Evolutionary conservation across 2,888 invertebrate genomes (phyloP).

Genomic region (Therioaphis trifolii): DNA sequence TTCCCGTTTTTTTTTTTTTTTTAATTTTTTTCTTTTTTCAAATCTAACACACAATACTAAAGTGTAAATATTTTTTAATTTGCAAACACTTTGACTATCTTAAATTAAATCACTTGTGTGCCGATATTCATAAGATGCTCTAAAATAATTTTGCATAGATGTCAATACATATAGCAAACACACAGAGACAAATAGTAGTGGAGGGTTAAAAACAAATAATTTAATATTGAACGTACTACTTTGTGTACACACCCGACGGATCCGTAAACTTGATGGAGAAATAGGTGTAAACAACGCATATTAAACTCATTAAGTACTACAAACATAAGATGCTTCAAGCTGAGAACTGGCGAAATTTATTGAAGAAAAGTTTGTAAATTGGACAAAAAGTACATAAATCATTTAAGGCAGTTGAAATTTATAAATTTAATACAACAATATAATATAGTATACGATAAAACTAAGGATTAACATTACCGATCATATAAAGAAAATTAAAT

Average conservation of each 20-base stretch:
- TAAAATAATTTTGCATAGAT: neutral
- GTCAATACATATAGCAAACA: slow-evolving; percentile 3
- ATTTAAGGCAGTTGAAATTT: neutral
- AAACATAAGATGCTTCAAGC: slow-evolving; percentile 49
- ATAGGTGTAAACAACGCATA: slow-evolving; percentile 60
- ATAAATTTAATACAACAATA: too few relatives aligned
- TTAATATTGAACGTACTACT: slow-evolving; percentile 41
- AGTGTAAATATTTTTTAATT: too few relatives aligned
- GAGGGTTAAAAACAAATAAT: slow-evolving; percentile 54
- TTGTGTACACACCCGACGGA: slow-evolving; percentile 32
- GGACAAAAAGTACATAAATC: slow-evolving; percentile 1
- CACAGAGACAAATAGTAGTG: neutral
- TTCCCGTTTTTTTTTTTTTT: too few relatives aligned
- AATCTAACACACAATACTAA: too few relatives aligned
- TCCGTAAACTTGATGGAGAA: slow-evolving; percentile 47
- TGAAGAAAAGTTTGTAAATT: neutral
- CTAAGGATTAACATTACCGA: too few relatives aligned
- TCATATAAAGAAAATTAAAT: too few relatives aligned
- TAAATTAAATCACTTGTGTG: too few relatives aligned
- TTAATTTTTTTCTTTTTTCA: too few relatives aligned
- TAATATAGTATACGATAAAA: too few relatives aligned
- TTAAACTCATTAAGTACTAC: slow-evolving; percentile 58
- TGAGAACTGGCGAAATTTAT: slow-evolving; percentile 15
- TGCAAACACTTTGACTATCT: too few relatives aligned
- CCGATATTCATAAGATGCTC: slow-evolving; percentile 17